Percentiles rank a stretch among this genome's conserved stretches.
These are phyloP conservation scores for Antheraea mylitta DNA, from an alignment of 1,140 invertebrate genomes.

Conservation along the genomic window DNA sequence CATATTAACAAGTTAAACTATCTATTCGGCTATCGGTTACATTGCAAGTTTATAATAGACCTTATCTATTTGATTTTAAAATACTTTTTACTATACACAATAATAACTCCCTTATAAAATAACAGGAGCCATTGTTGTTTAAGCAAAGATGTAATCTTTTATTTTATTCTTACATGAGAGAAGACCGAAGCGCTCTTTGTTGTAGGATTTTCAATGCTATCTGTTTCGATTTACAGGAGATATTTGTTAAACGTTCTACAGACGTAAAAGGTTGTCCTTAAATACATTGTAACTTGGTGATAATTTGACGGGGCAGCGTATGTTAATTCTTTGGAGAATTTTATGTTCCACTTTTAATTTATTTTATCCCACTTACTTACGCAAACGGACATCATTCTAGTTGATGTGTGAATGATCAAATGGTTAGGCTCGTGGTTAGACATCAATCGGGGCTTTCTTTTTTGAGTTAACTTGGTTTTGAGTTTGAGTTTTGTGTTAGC, in stretches of 20 bases:
- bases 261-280: slow-evolving; percentile 17
- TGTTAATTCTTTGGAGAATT: slow-evolving; percentile 9
- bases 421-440: no score
- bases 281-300: slow-evolving; percentile 19
- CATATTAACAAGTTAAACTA: no score
- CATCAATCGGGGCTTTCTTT: no score
- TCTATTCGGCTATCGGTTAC: no score
- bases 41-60: no score
- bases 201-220: slow-evolving; percentile 36
- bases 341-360: no score
- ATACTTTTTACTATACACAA: slow-evolving; percentile 3
- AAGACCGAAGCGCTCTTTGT: slow-evolving; percentile 29
- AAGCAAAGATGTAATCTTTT: slow-evolving; percentile 73
- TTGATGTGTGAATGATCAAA: no score
- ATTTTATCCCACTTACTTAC: no score
- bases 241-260: slow-evolving; percentile 15
- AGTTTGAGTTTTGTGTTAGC: no score
- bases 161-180: slow-evolving; percentile 65
- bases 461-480: no score
- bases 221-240: slow-evolving; percentile 9
- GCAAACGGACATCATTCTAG: no score
- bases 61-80: background rate
- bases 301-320: slow-evolving; percentile 10
- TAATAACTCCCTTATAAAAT: slow-evolving; percentile 53
- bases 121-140: slow-evolving; percentile 67